Evolutionary conservation across 2,113 vertebrate species (phyloP), one percentile per base, ranked within the genome.

Genomic region (Ursus arctos): DNA sequence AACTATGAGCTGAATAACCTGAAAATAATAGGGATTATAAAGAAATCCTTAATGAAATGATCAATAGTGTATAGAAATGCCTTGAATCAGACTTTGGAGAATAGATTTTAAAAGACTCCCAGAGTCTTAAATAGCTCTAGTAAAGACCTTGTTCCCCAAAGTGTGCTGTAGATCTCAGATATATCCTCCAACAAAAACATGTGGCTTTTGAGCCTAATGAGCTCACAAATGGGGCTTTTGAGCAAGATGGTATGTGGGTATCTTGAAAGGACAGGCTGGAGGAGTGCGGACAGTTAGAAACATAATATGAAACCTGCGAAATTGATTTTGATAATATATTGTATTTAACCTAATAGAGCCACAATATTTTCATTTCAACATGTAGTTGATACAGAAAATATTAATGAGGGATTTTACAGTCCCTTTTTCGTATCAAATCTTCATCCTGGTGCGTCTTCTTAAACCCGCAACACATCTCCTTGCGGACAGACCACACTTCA

Each of bases 11-110:
- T 21, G 43, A 93, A 47, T 72, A 81, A 51, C 93, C 88, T 43
- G 86, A 85, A 84, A 93, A 47, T 77, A 86, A n/a, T 28, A 77
- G 71, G 49, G 71, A 59, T 91, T 83, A 72, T 84, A 91, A 91
- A 92, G 76, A 91, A 65, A 86, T 51, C 79, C 61, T 77, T 93
- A 93, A 95, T 91, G 77, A 85, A 96, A 91, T 82, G 67, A 93
- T 91, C 94, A n/a, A 86, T 86, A 59, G 49, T 61, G 1, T 87
- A 49, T 84, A 80, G 92, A 86, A 97, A 91, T 92, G 59, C 72
- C 90, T 65, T 86, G 49, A 79, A 47, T 79, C 89, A 93, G 94
- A 82, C 67, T 94, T 94, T 51, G 82, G 7, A 91, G 33, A 76
- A n/a, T 36, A 77, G 36, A 63, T 95, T 89, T 93, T 1, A 59